Base-by-base conservation (phyloP, 2,113 vertebrate genomes). In the Datnioides undecimradiatus region DNA sequence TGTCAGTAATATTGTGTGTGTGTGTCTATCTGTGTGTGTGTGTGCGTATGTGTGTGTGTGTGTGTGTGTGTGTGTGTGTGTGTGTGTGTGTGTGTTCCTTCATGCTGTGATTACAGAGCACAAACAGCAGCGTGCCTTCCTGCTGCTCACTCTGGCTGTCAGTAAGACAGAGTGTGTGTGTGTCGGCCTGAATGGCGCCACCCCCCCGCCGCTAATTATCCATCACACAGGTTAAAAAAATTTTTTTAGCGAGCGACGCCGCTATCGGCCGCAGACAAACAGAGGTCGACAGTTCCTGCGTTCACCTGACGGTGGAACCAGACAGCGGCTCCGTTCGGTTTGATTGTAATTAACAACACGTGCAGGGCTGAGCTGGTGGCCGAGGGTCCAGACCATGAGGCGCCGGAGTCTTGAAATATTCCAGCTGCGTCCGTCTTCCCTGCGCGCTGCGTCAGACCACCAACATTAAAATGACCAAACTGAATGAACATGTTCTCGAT, bases 61-160 rank as follows among this genome's bases (percentile, higher is more conserved):
- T 59, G 27, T 70, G 63, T 57, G 58, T 75, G 49, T 67, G 27
- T 68, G 48, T 74, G 68, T 78, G 80, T 65, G 57, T 65, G 58
- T 60, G 57, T 68, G 21, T 82, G 58, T 63, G 65, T 63, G 67
- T 66, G 75, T 79, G 66, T 49, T 81, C 76, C 69, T 73, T 21
- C 86, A 78, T 14, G 84, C 86, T 88, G 89, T 79, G 86, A 88
- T 87, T 80, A 81, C 84, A 59, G 83, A 85, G 88, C 89, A 80
- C 82, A 79, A 58, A 75, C 75, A 62, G 45, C 80, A 76, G 65
- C 31, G 11, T 25, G 34, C 58, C 74, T 46, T 68, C 75, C 79
- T 13, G 63, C 82, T 65, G 54, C 88, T 73, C 64, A 64, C 78
- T 21, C 76, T 60, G 43, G 34, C 69, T 82, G 87, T 86, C 85